Evolutionary conservation across 2,113 vertebrate species (phyloP), one percentile per base, ranked within the genome.

Genomic region (Tricholaema leucomelas): DNA sequence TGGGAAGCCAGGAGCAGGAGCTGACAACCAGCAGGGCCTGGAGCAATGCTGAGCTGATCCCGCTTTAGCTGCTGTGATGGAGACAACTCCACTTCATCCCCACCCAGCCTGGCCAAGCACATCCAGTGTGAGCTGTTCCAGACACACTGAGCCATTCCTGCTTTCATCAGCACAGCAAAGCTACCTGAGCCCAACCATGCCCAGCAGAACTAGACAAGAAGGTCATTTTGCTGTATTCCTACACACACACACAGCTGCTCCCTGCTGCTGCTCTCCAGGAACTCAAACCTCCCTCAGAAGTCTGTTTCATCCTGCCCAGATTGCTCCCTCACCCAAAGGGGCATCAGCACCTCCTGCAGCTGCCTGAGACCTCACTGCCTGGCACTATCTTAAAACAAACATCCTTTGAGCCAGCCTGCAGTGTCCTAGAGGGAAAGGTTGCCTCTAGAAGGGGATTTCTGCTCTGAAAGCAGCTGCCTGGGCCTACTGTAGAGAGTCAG

Each of bases 351-450:
- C 63, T 31, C 9, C 50, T 35, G 5, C 19, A 15, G 54, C 66
- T 71, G 63, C 81, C 33, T 14, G 1, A 65, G 21, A 31, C 8
- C 17, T 12, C 38, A 12, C 25, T 20, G 30, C 69, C 89, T 70
- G 46, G 52, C 31, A 70, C 48, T 35, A 65, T 15, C 92, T 70
- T 7, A 59, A 67, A 35, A 9, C 17, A 61, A 44, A 10, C 0
- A 2, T 17, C 12, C n/a, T 8, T 60, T 25, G 23, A 31, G 30
- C 2, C 3, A 73, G 10, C 28, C 85, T 40, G 2, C 0, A 12
- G 61, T 13, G 35, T 5, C 61, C 38, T 2, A 0, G 24, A 3
- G 63, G 23, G 33, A 9, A 52, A 38, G 42, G 17, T 7, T 12
- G 44, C 44, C 31, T n/a, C 38, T 5, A 60, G 28, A 63, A 46